Conservation (phyloP, 2,797 vertebrate genomes). For the Carapus acus region DNA sequence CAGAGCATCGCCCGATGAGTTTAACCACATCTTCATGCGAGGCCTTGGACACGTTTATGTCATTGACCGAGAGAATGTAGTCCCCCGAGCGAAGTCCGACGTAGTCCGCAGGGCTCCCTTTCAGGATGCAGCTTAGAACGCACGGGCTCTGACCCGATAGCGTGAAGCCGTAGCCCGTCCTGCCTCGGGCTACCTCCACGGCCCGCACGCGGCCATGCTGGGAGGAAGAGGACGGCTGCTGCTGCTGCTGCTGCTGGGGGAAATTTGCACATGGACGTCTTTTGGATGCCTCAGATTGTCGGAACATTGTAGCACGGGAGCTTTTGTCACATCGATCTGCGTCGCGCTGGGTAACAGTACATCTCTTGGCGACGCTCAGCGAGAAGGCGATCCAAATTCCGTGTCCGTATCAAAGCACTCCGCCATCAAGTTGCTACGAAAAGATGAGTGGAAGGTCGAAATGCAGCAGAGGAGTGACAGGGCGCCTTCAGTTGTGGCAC, state of each 20-base stretch:
- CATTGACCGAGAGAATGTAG: slow-evolving; percentile 88
- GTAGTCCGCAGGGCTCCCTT: slow-evolving; percentile 91
- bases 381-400: slow-evolving; percentile 10
- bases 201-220: slow-evolving; percentile 78
- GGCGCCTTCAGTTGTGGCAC: slow-evolving; percentile 45
- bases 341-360: slow-evolving; percentile 35
- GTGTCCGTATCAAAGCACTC: slow-evolving; percentile 18
- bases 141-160: slow-evolving; percentile 93
- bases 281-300: slow-evolving; percentile 67
- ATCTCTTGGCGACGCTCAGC: slow-evolving; percentile 12
- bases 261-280: slow-evolving; percentile 49
- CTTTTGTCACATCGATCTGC: slow-evolving; percentile 45
- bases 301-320: slow-evolving; percentile 76
- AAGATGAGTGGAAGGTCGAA: slow-evolving; percentile 47
- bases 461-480: slow-evolving; percentile 62
- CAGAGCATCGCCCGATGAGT: slow-evolving; percentile 90
- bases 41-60: slow-evolving; percentile 90
- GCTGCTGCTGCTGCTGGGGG: slow-evolving; percentile 37
- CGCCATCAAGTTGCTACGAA: slow-evolving; percentile 44
- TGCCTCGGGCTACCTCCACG: slow-evolving; percentile 90
- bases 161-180: slow-evolving; percentile 92
- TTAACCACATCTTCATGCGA: slow-evolving; percentile 97
- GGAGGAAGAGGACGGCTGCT: slow-evolving; percentile 24
- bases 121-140: slow-evolving; percentile 86
- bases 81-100: slow-evolving; percentile 90